These are phyloP conservation scores for Neostethus bicornis DNA, from an alignment of 2,797 vertebrate species.

Conservation along the genomic window DNA sequence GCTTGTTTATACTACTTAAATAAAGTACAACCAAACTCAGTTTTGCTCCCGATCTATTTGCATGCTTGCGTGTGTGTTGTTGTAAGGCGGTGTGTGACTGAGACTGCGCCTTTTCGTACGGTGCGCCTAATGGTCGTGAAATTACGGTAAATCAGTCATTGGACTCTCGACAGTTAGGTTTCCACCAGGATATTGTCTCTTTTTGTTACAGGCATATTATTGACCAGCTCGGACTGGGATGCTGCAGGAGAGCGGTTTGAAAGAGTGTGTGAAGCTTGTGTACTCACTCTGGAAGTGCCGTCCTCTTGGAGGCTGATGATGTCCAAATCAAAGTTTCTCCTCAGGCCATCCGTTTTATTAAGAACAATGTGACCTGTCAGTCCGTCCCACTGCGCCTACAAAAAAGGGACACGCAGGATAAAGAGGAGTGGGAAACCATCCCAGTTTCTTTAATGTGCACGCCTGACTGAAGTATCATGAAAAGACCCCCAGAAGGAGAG, in stretches of 20 bases:
- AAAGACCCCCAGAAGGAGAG: slow-evolving; percentile 20
- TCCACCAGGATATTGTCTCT: background rate
- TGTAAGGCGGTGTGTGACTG: too few species aligned
- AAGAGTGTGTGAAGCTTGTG: slow-evolving; percentile 44
- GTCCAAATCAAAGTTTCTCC: slow-evolving; percentile 97
- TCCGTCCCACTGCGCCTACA: slow-evolving; percentile 93
- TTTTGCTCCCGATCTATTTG: too few species aligned
- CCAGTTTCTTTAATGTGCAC: slow-evolving; percentile 7
- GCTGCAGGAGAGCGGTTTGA: slow-evolving; percentile 47
- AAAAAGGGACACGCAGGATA: slow-evolving; percentile 25
- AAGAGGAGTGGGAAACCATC: slow-evolving; percentile 19
- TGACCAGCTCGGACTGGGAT: slow-evolving; percentile 18
- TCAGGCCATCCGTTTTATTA: slow-evolving; percentile 94
- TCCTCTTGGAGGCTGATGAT: slow-evolving; percentile 98
- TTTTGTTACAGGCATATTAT: slow-evolving; percentile 19
- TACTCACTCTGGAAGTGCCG: slow-evolving; percentile 91
- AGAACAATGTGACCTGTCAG: slow-evolving; percentile 95
- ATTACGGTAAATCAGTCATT: slow-evolving; percentile 9
- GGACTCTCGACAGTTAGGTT: slow-evolving; percentile 21
- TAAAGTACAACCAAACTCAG: too few species aligned
- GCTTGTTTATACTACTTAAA: too few species aligned
- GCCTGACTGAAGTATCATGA: slow-evolving; percentile 7
- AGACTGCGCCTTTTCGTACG: too few species aligned
- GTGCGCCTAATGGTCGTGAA: too few species aligned
- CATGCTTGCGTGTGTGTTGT: too few species aligned